phyloP scores from a whole-genome alignment of 2,797 vertebrate genomes.

The Malacoraja senta region DNA sequence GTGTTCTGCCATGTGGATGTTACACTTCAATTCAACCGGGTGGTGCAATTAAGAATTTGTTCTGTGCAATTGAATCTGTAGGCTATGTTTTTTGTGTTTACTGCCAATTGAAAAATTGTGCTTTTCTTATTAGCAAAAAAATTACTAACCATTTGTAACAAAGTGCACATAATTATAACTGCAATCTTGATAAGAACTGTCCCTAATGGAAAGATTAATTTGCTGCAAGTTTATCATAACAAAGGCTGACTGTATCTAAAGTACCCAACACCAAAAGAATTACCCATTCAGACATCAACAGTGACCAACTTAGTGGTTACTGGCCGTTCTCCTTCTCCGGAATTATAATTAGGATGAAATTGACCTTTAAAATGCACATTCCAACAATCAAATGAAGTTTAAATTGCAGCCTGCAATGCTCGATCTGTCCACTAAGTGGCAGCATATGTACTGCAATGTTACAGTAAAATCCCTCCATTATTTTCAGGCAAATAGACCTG shows the following conservation, averaged over 20 bases:
- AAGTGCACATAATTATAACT: slow-evolving; percentile 10
- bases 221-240: slow-evolving; percentile 11
- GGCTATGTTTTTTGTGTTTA: slow-evolving; percentile 12
- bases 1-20: too few relatives aligned
- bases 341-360: slow-evolving; percentile 33
- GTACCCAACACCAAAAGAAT: neutral
- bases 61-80: too few relatives aligned
- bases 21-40: too few relatives aligned
- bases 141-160: neutral
- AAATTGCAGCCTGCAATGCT: neutral
- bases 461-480: neutral
- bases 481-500: too few relatives aligned
- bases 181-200: slow-evolving; percentile 13
- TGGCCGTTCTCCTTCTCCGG: neutral
- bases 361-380: slow-evolving; percentile 24
- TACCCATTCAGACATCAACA: slow-evolving; percentile 33
- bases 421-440: neutral
- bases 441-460: neutral
- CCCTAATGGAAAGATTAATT: slow-evolving; percentile 13
- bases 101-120: slow-evolving; percentile 27
- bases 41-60: too few relatives aligned
- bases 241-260: slow-evolving; percentile 19
- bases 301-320: neutral
- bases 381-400: neutral
- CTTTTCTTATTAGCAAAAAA: slow-evolving; percentile 23